phyloP scores from a whole-genome alignment of 2,113 vertebrate species.

The Crocuta crocuta region DNA sequence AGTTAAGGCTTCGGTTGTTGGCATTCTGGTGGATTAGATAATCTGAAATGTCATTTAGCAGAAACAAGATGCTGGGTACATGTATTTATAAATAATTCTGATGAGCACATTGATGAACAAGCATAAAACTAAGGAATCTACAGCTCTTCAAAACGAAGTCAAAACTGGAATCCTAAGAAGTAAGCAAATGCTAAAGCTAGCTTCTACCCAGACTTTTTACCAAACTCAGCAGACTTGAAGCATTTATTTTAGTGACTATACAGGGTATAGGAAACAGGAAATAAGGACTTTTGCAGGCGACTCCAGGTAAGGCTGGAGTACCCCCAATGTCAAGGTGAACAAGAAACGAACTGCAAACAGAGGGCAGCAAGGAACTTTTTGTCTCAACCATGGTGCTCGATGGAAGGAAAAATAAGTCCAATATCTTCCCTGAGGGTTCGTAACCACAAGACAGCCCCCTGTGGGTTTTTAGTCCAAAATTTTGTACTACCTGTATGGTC shows the following conservation, averaged over 20 bases:
- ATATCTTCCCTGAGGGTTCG: neutral
- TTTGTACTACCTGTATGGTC: neutral
- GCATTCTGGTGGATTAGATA: neutral
- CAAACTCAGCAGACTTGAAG: neutral
- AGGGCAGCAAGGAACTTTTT: neutral
- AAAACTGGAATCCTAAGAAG: neutral
- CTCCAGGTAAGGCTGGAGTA: neutral
- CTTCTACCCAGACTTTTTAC: neutral
- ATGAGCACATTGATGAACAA: conserved; percentile 2
- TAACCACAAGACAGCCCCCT: neutral
- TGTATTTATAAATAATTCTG: conserved; percentile 2
- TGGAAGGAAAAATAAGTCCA: neutral
- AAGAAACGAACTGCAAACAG: neutral
- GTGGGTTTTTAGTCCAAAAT: neutral
- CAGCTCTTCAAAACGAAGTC: conserved; percentile 33
- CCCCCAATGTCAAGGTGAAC: neutral
- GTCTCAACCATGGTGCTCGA: neutral
- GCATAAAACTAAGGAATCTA: neutral
- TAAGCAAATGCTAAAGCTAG: neutral
- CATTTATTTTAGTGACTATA: neutral
- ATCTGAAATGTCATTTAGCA: conserved; percentile 8
- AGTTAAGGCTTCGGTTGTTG: conserved; percentile 3
- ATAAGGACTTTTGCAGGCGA: neutral
- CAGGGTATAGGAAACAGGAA: neutral
- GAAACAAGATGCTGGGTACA: conserved; percentile 27